Conservation (phyloP, 2,888 invertebrate species). For the Lepetodrilus schrolli region DNA sequence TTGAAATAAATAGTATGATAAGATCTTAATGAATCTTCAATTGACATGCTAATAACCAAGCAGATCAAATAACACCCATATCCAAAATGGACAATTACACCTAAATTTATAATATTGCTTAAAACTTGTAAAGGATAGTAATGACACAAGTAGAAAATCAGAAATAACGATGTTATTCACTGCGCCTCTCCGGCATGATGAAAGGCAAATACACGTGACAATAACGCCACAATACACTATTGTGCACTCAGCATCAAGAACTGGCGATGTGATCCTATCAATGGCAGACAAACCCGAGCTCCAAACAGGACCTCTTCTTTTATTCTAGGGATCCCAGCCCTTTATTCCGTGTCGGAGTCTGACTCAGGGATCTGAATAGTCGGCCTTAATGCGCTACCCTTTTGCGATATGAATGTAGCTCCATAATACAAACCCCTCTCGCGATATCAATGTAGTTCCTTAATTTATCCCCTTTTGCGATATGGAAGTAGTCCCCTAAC, state of each 20-base stretch:
- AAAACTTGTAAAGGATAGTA: constrained; percentile 2
- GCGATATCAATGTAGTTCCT: constrained; percentile 4
- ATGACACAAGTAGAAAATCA: background rate
- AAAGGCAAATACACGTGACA: constrained; percentile 13
- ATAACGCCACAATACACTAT: background rate
- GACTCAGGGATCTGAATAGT: constrained; percentile 5
- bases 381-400: constrained; percentile 15
- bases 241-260: background rate
- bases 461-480: background rate
- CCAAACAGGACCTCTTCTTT: background rate
- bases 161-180: background rate
- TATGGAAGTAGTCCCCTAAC: constrained; percentile 24
- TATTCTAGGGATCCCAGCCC: constrained; percentile 10
- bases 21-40: background rate
- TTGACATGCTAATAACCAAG: constrained; percentile 7
- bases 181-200: background rate
- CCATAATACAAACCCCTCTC: constrained; percentile 5
- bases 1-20: no score
- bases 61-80: background rate
- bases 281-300: constrained; percentile 1
- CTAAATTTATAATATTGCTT: constrained; percentile 9
- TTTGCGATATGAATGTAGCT: constrained; percentile 21
- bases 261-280: constrained; percentile 19
- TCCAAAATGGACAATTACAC: constrained; percentile 8
- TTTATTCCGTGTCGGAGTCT: constrained; percentile 3